phyloP scores from a whole-genome alignment of 2,888 invertebrate genomes.

The Blera fallax region DNA sequence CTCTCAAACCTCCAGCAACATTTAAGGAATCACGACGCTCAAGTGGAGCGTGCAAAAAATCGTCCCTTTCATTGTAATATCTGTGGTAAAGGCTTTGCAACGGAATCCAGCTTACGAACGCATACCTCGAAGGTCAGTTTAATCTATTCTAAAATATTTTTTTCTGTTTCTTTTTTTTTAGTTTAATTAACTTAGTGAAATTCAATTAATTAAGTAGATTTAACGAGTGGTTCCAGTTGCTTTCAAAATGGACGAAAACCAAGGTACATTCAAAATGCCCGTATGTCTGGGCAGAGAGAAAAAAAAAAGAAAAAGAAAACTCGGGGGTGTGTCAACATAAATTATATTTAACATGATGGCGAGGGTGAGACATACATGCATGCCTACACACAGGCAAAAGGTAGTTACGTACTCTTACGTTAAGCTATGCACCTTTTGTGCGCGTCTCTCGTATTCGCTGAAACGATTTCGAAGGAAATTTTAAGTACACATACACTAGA shows the following conservation, averaged over 20 bases:
- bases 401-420: background rate
- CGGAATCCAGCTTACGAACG: constrained; percentile 96
- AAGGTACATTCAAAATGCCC: constrained; percentile 4
- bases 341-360: constrained; percentile 21
- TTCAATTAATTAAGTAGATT: background rate
- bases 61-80: constrained; percentile 97
- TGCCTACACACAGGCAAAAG: constrained; percentile 4
- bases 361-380: constrained; percentile 5
- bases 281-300: constrained; percentile 28
- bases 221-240: constrained; percentile 1
- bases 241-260: constrained; percentile 35
- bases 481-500: background rate
- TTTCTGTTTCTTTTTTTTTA: constrained; percentile 4
- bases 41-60: constrained; percentile 96
- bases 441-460: constrained; percentile 36
- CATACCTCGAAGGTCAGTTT: constrained; percentile 97
- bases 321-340: constrained; percentile 49
- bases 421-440: background rate
- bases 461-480: background rate
- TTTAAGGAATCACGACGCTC: constrained; percentile 96
- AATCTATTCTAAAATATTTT: constrained; percentile 82
- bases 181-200: background rate
- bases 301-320: too few relatives aligned
- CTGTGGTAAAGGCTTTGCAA: constrained; percentile 98
- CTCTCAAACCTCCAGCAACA: constrained; percentile 98